phyloP scores from a whole-genome alignment of 2,113 vertebrate species.

The Larimichthys polyactis region DNA sequence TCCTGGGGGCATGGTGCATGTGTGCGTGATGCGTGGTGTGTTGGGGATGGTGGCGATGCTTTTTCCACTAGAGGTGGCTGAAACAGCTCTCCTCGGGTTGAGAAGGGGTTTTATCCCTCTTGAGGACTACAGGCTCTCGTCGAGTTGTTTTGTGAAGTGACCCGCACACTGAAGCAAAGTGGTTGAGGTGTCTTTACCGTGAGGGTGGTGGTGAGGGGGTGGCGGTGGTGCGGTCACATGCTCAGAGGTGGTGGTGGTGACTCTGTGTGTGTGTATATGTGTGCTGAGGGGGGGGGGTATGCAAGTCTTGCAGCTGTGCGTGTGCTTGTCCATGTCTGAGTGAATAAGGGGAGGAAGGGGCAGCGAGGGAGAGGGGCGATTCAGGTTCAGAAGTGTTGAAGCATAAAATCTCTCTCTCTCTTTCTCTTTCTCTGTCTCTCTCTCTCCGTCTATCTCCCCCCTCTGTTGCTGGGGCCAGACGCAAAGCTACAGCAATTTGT shows the following conservation, averaged over 20 bases:
- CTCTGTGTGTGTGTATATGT: slow-evolving; percentile 29
- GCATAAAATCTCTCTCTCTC: slow-evolving; percentile 81
- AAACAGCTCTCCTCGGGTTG: slow-evolving; percentile 61
- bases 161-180: slow-evolving; percentile 82
- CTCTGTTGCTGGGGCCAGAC: slow-evolving; percentile 78
- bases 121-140: slow-evolving; percentile 69
- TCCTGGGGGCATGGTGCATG: slow-evolving; percentile 39
- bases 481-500: slow-evolving; percentile 87
- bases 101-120: slow-evolving; percentile 61
- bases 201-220: slow-evolving; percentile 44
- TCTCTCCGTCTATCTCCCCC: slow-evolving; percentile 64
- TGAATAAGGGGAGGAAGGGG: slow-evolving; percentile 66
- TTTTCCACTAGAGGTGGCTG: slow-evolving; percentile 61
- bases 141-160: slow-evolving; percentile 81
- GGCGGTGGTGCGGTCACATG: slow-evolving; percentile 56
- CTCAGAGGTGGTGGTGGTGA: slow-evolving; percentile 48
- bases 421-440: slow-evolving; percentile 30
- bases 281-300: slow-evolving; percentile 30
- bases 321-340: slow-evolving; percentile 77
- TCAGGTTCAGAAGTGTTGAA: slow-evolving; percentile 86
- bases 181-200: slow-evolving; percentile 77
- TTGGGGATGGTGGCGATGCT: slow-evolving; percentile 4
- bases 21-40: slow-evolving; percentile 10
- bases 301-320: slow-evolving; percentile 79
- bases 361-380: slow-evolving; percentile 15